Percentiles rank a stretch among this genome's conserved stretches.
Conservation (phyloP, 2,888 invertebrate species). For the Synanthedon tipuliformis region DNA sequence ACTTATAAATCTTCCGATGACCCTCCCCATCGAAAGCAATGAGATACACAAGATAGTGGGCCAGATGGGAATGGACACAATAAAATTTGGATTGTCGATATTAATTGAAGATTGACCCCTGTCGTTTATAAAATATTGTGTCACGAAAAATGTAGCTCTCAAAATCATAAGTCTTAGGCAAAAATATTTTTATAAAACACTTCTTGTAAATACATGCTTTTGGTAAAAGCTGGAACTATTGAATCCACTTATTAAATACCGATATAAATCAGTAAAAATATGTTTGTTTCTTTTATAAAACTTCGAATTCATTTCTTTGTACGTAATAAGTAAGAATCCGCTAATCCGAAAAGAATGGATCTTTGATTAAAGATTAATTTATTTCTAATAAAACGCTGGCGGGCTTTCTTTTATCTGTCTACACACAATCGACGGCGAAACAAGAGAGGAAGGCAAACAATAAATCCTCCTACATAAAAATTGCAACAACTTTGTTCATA, state of each 20-base stretch:
- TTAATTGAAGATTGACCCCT: constrained; percentile 28
- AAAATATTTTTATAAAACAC: no score
- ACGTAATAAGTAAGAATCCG: constrained; percentile 14
- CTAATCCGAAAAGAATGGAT: constrained; percentile 28
- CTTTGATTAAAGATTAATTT: constrained; percentile 50
- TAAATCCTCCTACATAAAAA: constrained; percentile 67
- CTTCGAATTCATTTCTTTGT: neutral
- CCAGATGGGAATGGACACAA: constrained; percentile 45
- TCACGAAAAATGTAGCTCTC: neutral
- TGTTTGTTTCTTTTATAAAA: neutral
- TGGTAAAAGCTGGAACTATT: no score
- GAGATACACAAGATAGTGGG: constrained; percentile 35
- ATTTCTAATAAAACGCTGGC: constrained; percentile 50
- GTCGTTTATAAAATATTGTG: neutral
- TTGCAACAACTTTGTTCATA: constrained; percentile 70
- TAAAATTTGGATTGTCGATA: constrained; percentile 39
- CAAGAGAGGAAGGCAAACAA: constrained; percentile 55
- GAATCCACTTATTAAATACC: no score
- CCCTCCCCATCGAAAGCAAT: constrained; percentile 29
- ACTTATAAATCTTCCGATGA: constrained; percentile 49
- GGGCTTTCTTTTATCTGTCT: constrained; percentile 54
- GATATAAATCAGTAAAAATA: no score
- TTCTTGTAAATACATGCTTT: no score
- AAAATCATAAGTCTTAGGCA: no score
- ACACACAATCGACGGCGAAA: constrained; percentile 53